These are phyloP conservation scores for Rotaria macrura DNA, from an alignment of 2,888 invertebrate species.

Conservation along the genomic window DNA sequence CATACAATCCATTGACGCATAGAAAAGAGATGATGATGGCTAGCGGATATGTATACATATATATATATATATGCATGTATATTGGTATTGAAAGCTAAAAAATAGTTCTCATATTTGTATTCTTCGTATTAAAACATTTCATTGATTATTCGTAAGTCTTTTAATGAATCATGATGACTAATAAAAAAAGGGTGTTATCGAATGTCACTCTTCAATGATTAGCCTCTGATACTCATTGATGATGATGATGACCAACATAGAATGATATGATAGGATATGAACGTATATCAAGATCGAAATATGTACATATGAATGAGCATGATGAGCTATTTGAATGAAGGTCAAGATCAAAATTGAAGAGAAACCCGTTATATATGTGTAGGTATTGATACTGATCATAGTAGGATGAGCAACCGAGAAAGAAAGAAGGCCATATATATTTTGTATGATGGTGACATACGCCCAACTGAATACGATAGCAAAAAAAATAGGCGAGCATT, in stretches of 20 bases:
- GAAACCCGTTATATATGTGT: neutral
- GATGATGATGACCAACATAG: neutral
- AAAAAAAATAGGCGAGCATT: neutral
- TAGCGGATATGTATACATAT: neutral
- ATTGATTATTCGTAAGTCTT: neutral
- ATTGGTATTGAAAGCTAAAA: neutral
- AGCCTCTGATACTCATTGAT: neutral
- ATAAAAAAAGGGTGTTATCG: neutral
- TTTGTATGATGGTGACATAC: neutral
- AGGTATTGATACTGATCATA: neutral
- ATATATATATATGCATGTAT: too few species aligned
- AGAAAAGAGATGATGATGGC: neutral
- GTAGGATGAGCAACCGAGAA: neutral
- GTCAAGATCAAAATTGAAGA: neutral
- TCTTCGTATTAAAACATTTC: too few species aligned
- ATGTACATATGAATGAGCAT: neutral
- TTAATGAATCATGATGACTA: neutral
- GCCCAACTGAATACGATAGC: neutral
- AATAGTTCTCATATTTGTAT: neutral
- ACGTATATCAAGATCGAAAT: neutral
- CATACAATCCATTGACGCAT: neutral
- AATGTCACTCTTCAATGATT: neutral
- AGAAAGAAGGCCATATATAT: neutral
- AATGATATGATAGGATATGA: neutral
- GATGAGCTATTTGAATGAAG: neutral